Base-by-base conservation (phyloP, 1,140 invertebrate genomes). In the Drosophila bocqueti region DNA sequence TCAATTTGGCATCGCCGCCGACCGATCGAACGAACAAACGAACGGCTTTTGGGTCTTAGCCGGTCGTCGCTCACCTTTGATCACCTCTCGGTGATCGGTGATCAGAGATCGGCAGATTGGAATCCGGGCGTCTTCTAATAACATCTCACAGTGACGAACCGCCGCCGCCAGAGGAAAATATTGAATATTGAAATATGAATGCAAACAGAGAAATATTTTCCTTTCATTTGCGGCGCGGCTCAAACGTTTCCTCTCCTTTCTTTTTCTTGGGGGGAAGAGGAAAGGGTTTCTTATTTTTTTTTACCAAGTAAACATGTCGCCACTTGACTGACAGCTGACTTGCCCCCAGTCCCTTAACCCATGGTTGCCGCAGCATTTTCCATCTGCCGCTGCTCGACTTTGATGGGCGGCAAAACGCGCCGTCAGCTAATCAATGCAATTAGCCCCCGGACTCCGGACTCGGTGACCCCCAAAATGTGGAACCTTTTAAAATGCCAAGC, bases 361-460 rank as follows among this genome's bases (percentile, higher is more conserved):
- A 49, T 36, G 10, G 45, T 6, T 16, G 26, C 15, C 4, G 42
- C 61, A 50, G 29, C 60, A 31, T 76, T 57, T 76, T 75, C 62
- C 49, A 46, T 54, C 26, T 55, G 50, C 38, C 45, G 59, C 54
- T 40, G 54, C 54, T n/a, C 69, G 64, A 63, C 83, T 87, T 86
- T 87, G 84, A 86, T 86, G 83, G 72, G 85, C 81, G 79, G 74
- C 84, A 87, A 90, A 87, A 84, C 68, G 84, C 85, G 68, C 84
- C 85, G 84, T 87, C 85, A 90, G 85, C 85, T 90, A 90, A 90
- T 90, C 86, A 90, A 90, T 90, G 86, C 85, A 90, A 90, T 90
- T 90, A 90, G 85, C 85, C 85, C 73, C 81, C 71, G 59, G 10
- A 73, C 45, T 46, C 18, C 45, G 45, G 24, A 74, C 76, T 52